Percentiles rank a stretch among this genome's conserved stretches.
Conservation (phyloP, 2,888 invertebrate species). For the Acrobasis suavella region DNA sequence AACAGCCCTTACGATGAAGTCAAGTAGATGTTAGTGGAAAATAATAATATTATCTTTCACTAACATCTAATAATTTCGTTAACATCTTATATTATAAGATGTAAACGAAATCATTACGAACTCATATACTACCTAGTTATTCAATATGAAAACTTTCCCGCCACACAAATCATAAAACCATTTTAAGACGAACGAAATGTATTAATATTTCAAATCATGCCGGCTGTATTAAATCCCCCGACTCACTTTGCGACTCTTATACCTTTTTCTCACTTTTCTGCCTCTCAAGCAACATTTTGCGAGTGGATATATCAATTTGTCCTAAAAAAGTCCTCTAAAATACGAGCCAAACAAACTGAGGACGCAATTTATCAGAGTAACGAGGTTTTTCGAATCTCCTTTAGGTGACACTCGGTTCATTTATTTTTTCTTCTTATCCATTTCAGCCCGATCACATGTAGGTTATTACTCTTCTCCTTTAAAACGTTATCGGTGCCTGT, state of each 20-base stretch:
- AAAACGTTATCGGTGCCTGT: conserved; percentile 69
- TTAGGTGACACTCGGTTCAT: conserved; percentile 75
- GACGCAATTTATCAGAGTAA: conserved; percentile 77
- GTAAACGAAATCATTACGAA: too few species aligned
- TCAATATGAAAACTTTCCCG: too few species aligned
- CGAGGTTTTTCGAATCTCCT: conserved; percentile 76
- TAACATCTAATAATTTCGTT: too few species aligned
- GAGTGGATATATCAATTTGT: conserved; percentile 52
- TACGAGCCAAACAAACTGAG: conserved; percentile 64
- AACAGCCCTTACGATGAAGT: too few species aligned
- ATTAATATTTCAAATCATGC: not conserved
- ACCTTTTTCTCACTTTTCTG: conserved; percentile 19
- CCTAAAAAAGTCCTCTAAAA: conserved; percentile 51
- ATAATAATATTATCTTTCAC: too few species aligned
- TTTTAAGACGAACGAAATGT: too few species aligned
- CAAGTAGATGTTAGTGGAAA: too few species aligned
- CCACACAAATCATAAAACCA: too few species aligned
- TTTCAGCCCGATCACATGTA: conserved; percentile 74
- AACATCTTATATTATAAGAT: too few species aligned
- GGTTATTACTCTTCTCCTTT: conserved; percentile 69
- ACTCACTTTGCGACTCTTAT: conserved; percentile 12
- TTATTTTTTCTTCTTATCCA: conserved; percentile 75
- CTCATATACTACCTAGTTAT: too few species aligned
- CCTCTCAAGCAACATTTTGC: conserved; percentile 23
- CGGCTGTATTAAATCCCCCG: conserved; percentile 18